Percentiles rank a stretch among this genome's conserved stretches.
Evolutionary conservation across 1,140 invertebrate genomes (phyloP).

Genomic region (Leptonema lineaticorne): DNA sequence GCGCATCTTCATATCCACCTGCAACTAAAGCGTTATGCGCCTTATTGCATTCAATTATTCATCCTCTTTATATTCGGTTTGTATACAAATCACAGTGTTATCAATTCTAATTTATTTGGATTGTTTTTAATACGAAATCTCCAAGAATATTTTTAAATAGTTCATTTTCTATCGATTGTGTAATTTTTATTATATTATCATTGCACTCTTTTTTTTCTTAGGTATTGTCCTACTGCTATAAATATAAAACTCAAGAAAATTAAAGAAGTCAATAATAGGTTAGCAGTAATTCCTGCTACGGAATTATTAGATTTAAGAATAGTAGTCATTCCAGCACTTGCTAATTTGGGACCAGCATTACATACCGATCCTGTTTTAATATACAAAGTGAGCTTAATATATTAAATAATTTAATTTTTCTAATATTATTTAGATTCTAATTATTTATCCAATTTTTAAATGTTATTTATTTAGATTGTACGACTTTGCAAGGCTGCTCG

Average conservation of each 20-base stretch:
- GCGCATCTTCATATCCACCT: slow-evolving; percentile 73
- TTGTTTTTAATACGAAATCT: too few relatives aligned
- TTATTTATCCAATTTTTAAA: neutral
- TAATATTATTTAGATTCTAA: neutral
- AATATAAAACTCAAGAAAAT: slow-evolving; percentile 65
- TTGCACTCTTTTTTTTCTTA: slow-evolving; percentile 47
- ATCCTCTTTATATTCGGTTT: slow-evolving; percentile 82
- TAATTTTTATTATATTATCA: slow-evolving; percentile 9
- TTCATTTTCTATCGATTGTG: neutral
- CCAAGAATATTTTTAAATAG: too few relatives aligned
- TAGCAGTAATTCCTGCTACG: slow-evolving; percentile 62
- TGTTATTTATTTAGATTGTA: slow-evolving; percentile 47
- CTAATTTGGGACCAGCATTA: slow-evolving; percentile 83
- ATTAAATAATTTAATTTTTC: neutral
- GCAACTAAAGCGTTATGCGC: slow-evolving; percentile 78
- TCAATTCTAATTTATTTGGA: neutral
- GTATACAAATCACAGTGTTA: slow-evolving; percentile 26
- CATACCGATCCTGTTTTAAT: slow-evolving; percentile 85
- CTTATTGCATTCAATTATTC: slow-evolving; percentile 82
- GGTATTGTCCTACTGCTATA: slow-evolving; percentile 69
- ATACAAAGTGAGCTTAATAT: slow-evolving; percentile 83
- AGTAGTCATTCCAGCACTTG: slow-evolving; percentile 84
- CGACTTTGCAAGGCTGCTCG: slow-evolving; percentile 51
- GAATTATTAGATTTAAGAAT: slow-evolving; percentile 73
- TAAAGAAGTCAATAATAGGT: slow-evolving; percentile 57